These are phyloP conservation scores for Cirrhinus mrigala DNA, from an alignment of 2,797 vertebrate genomes.

Conservation along the genomic window DNA sequence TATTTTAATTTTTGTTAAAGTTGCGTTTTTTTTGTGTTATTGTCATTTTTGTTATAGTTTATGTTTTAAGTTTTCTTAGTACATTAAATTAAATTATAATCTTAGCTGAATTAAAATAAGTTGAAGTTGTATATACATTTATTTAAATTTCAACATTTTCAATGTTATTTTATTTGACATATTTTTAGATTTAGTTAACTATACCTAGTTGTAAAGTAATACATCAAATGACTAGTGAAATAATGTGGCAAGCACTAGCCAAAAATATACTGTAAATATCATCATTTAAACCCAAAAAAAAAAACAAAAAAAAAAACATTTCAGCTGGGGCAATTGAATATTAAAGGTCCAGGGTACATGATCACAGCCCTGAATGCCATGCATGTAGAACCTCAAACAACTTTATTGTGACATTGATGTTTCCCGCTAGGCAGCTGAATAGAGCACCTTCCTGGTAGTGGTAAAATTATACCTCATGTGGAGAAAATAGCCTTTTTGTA, in stretches of 20 bases:
- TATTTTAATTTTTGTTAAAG: not conserved
- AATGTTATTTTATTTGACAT: not conserved
- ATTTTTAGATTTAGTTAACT: not conserved
- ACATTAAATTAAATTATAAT: not conserved
- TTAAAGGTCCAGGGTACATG: slow-evolving; percentile 56
- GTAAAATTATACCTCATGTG: slow-evolving; percentile 62
- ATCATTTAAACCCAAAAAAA: not conserved
- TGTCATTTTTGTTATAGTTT: not conserved
- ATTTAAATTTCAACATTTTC: not conserved
- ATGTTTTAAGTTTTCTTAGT: not conserved
- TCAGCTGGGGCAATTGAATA: slow-evolving; percentile 7
- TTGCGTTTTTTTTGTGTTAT: not conserved
- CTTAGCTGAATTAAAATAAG: not conserved
- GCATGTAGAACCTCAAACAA: slow-evolving; percentile 71
- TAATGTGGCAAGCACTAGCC: not conserved
- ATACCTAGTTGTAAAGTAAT: not conserved
- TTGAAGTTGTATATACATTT: not conserved
- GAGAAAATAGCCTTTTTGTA: slow-evolving; percentile 31
- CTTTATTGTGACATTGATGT: slow-evolving; percentile 53
- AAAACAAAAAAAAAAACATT: too few species aligned
- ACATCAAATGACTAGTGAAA: not conserved
- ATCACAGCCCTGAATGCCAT: slow-evolving; percentile 65
- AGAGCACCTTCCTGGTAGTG: slow-evolving; percentile 48
- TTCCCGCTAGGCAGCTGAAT: slow-evolving; percentile 38
- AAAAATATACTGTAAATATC: not conserved